phyloP scores from a whole-genome alignment of 1,140 invertebrate genomes.

The Drosophila lowei region DNA sequence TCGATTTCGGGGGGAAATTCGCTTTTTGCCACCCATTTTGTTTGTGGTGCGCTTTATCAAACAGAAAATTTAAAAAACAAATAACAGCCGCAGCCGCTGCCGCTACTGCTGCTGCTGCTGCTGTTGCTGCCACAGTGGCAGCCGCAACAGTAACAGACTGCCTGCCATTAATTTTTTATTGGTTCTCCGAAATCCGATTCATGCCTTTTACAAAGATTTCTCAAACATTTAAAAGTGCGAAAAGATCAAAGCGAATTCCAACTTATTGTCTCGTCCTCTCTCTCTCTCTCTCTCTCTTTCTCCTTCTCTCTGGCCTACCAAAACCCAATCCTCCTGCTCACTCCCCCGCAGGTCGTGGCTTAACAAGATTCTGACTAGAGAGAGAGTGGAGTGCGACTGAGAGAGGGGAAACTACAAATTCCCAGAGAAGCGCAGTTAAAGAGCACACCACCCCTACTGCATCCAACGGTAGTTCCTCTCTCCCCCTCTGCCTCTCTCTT shows the following conservation, averaged over 20 bases:
- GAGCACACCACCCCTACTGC: background rate
- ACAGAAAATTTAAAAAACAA: conserved; percentile 81
- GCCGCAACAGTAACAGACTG: conserved; percentile 45
- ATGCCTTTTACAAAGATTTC: conserved; percentile 79
- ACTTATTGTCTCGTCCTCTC: conserved; percentile 62
- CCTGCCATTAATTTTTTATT: conserved; percentile 79
- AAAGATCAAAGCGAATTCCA: conserved; percentile 80
- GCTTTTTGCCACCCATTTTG: conserved; percentile 79
- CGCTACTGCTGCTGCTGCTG: background rate
- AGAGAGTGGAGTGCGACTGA: too few species aligned
- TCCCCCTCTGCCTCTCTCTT: background rate
- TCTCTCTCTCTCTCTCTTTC: background rate
- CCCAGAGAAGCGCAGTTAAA: conserved; percentile 39
- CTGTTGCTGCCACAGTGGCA: conserved; percentile 18
- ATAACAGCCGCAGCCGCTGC: conserved; percentile 47
- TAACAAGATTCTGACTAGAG: conserved; percentile 45
- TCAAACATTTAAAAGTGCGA: conserved; percentile 81
- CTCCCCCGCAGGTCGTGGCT: conserved; percentile 14
- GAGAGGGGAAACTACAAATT: conserved; percentile 53
- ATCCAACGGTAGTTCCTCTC: too few species aligned
- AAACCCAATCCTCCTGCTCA: conserved; percentile 7
- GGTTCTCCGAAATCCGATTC: conserved; percentile 79
- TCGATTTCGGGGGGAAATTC: conserved; percentile 6
- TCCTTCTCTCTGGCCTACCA: background rate
- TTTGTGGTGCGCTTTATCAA: conserved; percentile 77